Base-by-base conservation (phyloP, 2,888 invertebrate species). In the Platycheirus rosarum region DNA sequence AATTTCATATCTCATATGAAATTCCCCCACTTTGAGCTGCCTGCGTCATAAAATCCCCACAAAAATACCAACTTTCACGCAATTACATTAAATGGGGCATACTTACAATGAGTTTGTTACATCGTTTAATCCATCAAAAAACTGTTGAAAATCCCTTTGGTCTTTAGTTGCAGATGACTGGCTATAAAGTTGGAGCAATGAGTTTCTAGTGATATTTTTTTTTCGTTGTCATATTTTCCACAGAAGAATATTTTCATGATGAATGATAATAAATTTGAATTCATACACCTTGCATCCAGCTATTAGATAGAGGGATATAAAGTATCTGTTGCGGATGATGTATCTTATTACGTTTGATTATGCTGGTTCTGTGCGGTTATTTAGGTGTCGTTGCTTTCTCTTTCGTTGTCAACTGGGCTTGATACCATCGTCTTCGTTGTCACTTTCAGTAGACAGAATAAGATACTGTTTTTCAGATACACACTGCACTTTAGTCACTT, bases 311-410 rank as follows among this genome's bases (percentile, higher is more conserved):
- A 20, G 23, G 9, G 57, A 26, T 9, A 26, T 26, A 20, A 4
- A 40, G 16, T 60, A 44, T 29, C 16, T 60, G 13, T 29, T 29
- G 16, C 26, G 13, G 11, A 65, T 75, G 79, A 80, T 80, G 65
- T 79, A 63, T 69, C 62, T 79, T 65, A 62, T 80, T 75, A 70
- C 69, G 63, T 75, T 4, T 3, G 65, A 80, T 60, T 49, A 68
- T 42, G 16, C 32, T 37, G 16, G 65, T 60, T 62, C 46, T 37
- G 32, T 48, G n/a, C 16, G 65, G 23, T 35, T 3, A 16, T 7
- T 35, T 9, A 20, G 53, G 14, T 66, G 60, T 48, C 48, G 65
- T 70, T 80, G 42, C 80, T 80, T 80, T 80, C 80, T 80, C 80
- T 80, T 80, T 80, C 80, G 69, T 69, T 55, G 70, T 55, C 37